phyloP scores from a whole-genome alignment of 2,888 invertebrate genomes.

The Eupithecia inturbata region DNA sequence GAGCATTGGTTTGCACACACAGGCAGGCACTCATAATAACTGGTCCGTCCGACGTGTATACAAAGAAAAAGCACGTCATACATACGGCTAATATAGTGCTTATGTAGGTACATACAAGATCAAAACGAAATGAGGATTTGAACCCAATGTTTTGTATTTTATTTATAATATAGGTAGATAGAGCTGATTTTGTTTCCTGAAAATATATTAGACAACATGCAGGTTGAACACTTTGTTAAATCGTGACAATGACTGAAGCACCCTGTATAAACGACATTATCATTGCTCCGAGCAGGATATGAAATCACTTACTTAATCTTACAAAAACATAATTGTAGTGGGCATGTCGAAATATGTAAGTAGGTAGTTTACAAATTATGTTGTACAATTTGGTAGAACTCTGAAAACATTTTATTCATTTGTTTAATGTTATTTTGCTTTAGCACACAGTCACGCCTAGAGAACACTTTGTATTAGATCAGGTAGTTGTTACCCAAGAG shows the following conservation, averaged over 20 bases:
- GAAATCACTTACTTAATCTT: background rate
- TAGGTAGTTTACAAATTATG: background rate
- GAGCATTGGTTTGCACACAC: background rate
- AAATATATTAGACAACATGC: too few relatives aligned
- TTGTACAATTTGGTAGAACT: background rate
- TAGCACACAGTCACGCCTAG: background rate
- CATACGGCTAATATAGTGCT: too few relatives aligned
- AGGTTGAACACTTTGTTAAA: background rate
- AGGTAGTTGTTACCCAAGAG: slow-evolving; percentile 9
- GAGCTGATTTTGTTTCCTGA: too few relatives aligned
- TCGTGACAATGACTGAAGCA: background rate
- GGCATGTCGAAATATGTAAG: background rate
- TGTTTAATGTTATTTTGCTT: background rate
- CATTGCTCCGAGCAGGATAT: too few relatives aligned
- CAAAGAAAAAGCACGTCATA: too few relatives aligned
- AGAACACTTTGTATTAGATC: background rate
- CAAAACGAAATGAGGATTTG: background rate
- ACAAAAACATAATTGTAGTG: background rate
- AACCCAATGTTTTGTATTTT: too few relatives aligned
- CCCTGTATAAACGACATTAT: background rate
- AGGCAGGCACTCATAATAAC: background rate
- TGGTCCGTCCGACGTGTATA: too few relatives aligned
- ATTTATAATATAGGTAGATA: too few relatives aligned
- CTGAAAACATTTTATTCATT: background rate
- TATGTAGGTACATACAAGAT: background rate